phyloP scores from a whole-genome alignment of 2,797 vertebrate genomes.

The Alauda arvensis region DNA sequence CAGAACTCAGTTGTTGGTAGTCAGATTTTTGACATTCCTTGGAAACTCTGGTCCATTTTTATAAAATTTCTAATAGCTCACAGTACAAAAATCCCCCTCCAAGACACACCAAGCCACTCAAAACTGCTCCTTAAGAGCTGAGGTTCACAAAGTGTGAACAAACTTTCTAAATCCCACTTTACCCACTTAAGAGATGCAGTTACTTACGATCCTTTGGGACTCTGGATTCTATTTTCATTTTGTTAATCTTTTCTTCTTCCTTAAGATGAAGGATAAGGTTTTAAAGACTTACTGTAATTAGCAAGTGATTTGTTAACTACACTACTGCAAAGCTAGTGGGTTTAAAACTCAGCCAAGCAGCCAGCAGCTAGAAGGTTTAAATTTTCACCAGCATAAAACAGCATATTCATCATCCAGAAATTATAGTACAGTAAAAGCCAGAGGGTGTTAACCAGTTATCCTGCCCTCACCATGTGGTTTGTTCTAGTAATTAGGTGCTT shows the following conservation, averaged over 20 bases:
- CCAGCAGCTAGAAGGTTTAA: conserved; percentile 1
- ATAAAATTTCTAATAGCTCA: not conserved
- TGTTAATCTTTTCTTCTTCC: conserved; percentile 89
- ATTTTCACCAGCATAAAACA: not conserved
- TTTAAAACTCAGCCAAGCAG: conserved; percentile 31
- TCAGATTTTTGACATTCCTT: not conserved
- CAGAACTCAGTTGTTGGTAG: not conserved
- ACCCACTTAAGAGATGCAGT: not conserved
- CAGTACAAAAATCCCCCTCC: not conserved
- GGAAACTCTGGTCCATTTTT: not conserved
- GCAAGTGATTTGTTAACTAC: conserved; percentile 37
- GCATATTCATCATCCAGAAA: not conserved
- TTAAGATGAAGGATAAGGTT: conserved; percentile 62
- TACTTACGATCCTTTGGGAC: conserved; percentile 84
- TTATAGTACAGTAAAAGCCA: not conserved
- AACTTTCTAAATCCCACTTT: not conserved
- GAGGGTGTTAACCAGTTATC: not conserved
- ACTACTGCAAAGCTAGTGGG: conserved; percentile 15
- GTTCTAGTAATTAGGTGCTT: not conserved
- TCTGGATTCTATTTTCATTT: conserved; percentile 79
- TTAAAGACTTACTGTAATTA: conserved; percentile 50
- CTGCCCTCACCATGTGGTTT: not conserved
- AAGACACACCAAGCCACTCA: not conserved
- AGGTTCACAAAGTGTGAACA: not conserved
- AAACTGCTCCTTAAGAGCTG: not conserved